These are phyloP conservation scores for Pitangus sulphuratus DNA, from an alignment of 2,797 vertebrate genomes.

Conservation along the genomic window DNA sequence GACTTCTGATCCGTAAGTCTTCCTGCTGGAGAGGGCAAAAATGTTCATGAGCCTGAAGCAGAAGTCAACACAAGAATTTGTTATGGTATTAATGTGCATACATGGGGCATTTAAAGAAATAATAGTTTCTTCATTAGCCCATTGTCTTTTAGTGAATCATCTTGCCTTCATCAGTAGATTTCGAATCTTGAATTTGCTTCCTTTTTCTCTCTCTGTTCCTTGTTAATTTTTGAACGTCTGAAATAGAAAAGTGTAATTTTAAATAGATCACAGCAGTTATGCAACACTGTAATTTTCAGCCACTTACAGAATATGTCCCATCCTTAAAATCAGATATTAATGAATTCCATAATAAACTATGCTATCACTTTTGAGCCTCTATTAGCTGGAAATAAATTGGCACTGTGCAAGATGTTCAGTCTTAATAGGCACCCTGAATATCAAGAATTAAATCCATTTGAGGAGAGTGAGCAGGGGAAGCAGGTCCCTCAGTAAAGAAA, in stretches of 20 bases:
- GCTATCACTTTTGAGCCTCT: not conserved
- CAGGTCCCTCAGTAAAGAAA: not conserved
- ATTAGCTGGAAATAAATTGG: constrained; percentile 18
- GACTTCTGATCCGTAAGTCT: not conserved
- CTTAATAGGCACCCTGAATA: not conserved
- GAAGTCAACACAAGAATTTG: not conserved
- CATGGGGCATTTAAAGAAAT: not conserved
- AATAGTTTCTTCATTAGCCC: not conserved
- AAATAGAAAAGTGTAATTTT: constrained; percentile 10
- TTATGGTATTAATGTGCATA: not conserved
- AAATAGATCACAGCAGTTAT: constrained; percentile 23
- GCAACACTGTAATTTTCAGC: constrained; percentile 15
- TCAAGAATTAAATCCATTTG: not conserved
- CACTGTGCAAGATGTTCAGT: not conserved
- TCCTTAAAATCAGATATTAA: constrained; percentile 49
- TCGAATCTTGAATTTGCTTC: not conserved
- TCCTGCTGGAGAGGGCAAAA: not conserved
- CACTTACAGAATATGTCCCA: not conserved
- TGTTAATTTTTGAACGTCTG: constrained; percentile 7
- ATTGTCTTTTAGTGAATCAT: not conserved
- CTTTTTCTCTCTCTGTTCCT: not conserved
- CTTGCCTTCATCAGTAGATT: not conserved
- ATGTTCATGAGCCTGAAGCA: not conserved
- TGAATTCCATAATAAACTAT: not conserved
- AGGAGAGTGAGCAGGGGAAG: not conserved